Conservation (phyloP, 64 coral and sea anemone species). For the Montipora sp. region DNA sequence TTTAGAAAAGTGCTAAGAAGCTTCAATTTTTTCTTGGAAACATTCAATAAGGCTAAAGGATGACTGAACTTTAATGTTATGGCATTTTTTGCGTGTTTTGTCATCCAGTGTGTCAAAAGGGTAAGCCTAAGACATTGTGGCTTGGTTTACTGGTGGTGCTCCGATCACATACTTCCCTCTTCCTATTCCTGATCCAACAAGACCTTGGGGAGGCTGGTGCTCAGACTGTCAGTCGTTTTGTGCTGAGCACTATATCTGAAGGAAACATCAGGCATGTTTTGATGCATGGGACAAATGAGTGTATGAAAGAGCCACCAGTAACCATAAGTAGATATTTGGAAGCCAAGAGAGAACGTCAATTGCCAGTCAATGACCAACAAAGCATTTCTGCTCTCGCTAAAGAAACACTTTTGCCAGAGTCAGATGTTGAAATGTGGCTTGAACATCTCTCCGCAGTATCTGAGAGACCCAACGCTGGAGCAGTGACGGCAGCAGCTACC, state of each 20-base stretch:
- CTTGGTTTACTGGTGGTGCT: constrained; percentile 45
- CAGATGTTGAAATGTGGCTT: constrained; percentile 59
- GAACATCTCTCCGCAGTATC: constrained; percentile 22
- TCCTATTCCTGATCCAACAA: constrained; percentile 27
- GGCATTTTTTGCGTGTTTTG: too few relatives aligned
- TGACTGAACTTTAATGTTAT: too few relatives aligned
- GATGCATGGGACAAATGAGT: too few relatives aligned
- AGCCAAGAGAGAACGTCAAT: not conserved
- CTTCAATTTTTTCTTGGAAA: too few relatives aligned
- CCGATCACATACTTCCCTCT: constrained; percentile 18
- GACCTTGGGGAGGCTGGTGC: constrained; percentile 22
- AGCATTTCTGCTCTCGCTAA: constrained; percentile 28
- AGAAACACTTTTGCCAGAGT: constrained; percentile 28
- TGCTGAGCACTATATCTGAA: too few relatives aligned
- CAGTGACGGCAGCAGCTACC: not conserved
- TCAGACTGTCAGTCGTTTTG: not conserved
- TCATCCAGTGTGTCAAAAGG: constrained; percentile 33
- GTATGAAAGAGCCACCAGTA: not conserved
- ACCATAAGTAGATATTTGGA: not conserved
- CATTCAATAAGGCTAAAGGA: too few relatives aligned
- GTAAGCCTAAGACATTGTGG: not conserved
- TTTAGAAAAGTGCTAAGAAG: too few relatives aligned
- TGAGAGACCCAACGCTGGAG: constrained; percentile 20
- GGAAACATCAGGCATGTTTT: too few relatives aligned
- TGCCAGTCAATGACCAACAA: not conserved